phyloP scores from a whole-genome alignment of 2,888 invertebrate species.

The Sclerodermus sp. region DNA sequence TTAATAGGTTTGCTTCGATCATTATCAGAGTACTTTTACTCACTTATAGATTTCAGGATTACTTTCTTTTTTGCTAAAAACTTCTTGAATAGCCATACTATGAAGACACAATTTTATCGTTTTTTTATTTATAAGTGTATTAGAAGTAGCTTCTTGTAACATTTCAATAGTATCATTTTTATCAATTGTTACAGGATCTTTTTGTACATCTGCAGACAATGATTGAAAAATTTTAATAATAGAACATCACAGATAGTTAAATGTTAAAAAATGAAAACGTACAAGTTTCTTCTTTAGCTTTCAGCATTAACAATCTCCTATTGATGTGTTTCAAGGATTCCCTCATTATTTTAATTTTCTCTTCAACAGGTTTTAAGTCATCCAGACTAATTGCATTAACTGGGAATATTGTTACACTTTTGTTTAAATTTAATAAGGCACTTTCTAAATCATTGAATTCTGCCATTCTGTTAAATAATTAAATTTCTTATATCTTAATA shows the following conservation, averaged over 20 bases:
- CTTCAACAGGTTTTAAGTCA: conserved; percentile 31
- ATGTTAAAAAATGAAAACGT: conserved; percentile 11
- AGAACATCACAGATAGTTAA: conserved; percentile 3
- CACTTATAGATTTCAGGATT: conserved; percentile 22
- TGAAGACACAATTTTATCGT: conserved; percentile 25
- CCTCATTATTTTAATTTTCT: conserved; percentile 26
- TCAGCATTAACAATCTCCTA: conserved; percentile 24
- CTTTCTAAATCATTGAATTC: conserved; percentile 16
- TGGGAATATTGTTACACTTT: conserved; percentile 26
- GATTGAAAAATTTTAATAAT: not conserved
- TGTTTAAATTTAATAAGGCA: conserved; percentile 13
- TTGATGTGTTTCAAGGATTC: conserved; percentile 22
- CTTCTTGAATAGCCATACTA: conserved; percentile 23
- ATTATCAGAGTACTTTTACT: not conserved
- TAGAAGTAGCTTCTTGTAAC: conserved; percentile 19
- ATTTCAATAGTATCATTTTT: conserved; percentile 4
- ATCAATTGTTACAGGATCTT: conserved; percentile 1
- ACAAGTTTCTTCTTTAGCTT: conserved; percentile 22
- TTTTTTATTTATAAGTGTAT: conserved; percentile 18
- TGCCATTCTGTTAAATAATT: conserved; percentile 14
- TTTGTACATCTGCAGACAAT: not conserved
- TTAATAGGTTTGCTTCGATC: not conserved
- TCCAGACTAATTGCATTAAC: conserved; percentile 27
- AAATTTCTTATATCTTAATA: too few species aligned
- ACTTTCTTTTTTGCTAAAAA: conserved; percentile 19